Base-by-base conservation (phyloP, 2,888 invertebrate species). In the Lathronympha strigana region DNA sequence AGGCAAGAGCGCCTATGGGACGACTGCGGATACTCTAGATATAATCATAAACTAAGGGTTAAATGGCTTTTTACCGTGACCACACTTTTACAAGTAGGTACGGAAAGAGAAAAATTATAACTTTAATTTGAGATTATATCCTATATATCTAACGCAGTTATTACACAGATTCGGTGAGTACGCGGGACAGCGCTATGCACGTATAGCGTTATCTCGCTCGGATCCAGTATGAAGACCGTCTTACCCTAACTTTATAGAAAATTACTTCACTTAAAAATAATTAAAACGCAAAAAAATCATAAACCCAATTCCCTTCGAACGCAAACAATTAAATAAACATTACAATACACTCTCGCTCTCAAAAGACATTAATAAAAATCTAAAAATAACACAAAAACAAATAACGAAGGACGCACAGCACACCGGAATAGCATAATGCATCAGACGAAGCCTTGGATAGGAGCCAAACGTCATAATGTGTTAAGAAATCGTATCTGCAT, bases 351-450 rank as follows among this genome's bases (percentile, higher is more conserved):
- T 57, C 38, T 57, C 61, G 23, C 43, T 50, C 50, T 55, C 53
- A 51, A 57, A 63, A 58, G 51, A 63, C 50, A 51, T 58, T 67
- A 79, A 78, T 79, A 73, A 75, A 74, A 80, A 70, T 68, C 67
- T 78, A 81, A 79, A 84, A 82, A 85, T 86, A 85, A 77, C 70
- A 73, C 71, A 76, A 83, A 81, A 83, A 85, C 80, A 83, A 83
- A 86, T 76, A 75, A 75, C 76, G 85, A 87, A 88, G 87, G 87
- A 85, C 87, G 80, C 75, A 62, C 75, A 79, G 80, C 75, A 62
- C 75, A 79, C 83, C 71, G 79, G 84, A 89, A 88, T 88, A 88
- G 80, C 76, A 76, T 77, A 82, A 84, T 86, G 86, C 84, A 86
- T 84, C 84, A 78, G 82, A 82, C 82, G 83, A 81, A 75, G 71